Evolutionary conservation across 2,113 vertebrate genomes (phyloP).

Genomic region (Podarcis cretensis): DNA sequence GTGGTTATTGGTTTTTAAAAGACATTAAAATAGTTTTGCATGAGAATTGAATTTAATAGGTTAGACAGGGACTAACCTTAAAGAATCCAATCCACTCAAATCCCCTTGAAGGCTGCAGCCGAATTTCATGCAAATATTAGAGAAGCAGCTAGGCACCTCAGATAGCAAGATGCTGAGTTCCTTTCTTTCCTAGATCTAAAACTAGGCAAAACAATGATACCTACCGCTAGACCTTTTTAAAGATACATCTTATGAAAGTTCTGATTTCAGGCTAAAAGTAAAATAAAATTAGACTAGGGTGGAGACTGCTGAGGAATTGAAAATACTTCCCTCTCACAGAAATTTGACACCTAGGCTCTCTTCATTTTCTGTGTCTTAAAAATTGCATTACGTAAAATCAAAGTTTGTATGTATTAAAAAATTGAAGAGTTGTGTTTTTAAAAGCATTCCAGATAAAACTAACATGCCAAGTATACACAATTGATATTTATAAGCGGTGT

Average conservation of each 20-base stretch:
- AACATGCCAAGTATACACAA: not conserved
- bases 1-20: conserved; percentile 75
- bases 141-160: conserved; percentile 60
- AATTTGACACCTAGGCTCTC: not conserved
- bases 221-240: conserved; percentile 50
- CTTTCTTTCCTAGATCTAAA: conserved; percentile 62
- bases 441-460: conserved; percentile 4
- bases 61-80: conserved; percentile 86
- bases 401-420: not conserved
- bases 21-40: conserved; percentile 78
- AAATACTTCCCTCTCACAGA: not conserved
- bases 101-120: conserved; percentile 77
- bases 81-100: conserved; percentile 86
- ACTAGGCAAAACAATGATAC: conserved; percentile 53
- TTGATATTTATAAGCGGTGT: not conserved
- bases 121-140: conserved; percentile 76
- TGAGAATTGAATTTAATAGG: conserved; percentile 85
- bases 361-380: conserved; percentile 21
- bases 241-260: conserved; percentile 42
- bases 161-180: conserved; percentile 46
- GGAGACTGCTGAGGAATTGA: conserved; percentile 22
- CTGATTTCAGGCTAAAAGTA: conserved; percentile 41
- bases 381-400: not conserved
- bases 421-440: not conserved
- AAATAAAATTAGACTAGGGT: conserved; percentile 41